Evolutionary conservation across 2,797 vertebrate genomes (phyloP), one percentile per base, ranked within the genome.

Genomic region (Crocodylus rhombifer): DNA sequence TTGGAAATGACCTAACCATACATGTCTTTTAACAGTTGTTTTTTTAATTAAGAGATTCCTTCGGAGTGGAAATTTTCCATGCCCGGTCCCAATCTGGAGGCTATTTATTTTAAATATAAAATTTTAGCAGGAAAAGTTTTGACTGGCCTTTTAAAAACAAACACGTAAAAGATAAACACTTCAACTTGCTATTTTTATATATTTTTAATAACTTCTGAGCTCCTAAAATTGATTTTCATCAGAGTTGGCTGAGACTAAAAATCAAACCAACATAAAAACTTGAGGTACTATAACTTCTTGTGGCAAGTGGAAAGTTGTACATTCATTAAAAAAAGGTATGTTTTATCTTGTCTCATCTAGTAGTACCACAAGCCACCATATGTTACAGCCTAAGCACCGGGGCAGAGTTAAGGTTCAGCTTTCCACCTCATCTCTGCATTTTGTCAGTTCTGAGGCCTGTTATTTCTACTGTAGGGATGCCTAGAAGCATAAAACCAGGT

Each of bases 61-160:
- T 58, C 15, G 30, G 55, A 74, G 7, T 15, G 30, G 2, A 85
- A 78, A 3, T 60, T 14, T 82, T 14, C 6, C 81, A n/a, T 26
- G 51, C 2, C 7, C 26, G 10, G 2, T 26, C 4, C 57, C 9
- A 76, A 63, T 12, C 60, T 28, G 1, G 9, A 20, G 7, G 2
- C 0, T 62, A 84, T 71, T 63, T 36, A 18, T 33, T 84, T 79
- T 84, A 80, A 4, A 21, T 23, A 69, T 26, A 1, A 16, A 5
- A 5, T 75, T 90, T 76, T 28, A 55, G 85, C 78, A 64, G 0
- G 2, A 33, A 2, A 3, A 69, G 11, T 64, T 36, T 16, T 30
- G 61, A 13, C 5, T 65, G 23, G 77, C 55, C 3, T 64, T 79
- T 30, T 67, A 84, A 82, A 80, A 36, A 0, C 0, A 71, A 73